Evolutionary conservation across 35 echinoderm and acorn worm genomes (phyloP).

Genomic region (Strongylocentrotus purpuratus): DNA sequence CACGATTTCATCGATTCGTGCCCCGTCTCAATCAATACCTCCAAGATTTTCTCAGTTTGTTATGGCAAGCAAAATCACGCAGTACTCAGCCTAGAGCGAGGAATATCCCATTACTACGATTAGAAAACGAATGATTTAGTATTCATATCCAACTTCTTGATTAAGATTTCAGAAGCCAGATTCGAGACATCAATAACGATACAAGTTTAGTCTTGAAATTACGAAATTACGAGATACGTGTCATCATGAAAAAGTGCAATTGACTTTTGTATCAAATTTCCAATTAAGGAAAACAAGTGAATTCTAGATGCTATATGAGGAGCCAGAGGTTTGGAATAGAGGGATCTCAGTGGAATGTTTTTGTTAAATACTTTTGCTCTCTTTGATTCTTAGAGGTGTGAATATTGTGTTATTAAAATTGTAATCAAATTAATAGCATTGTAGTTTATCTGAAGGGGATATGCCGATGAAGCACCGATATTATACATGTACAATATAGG

Average conservation of each 20-base stretch:
- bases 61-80: background rate
- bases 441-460: too few species aligned
- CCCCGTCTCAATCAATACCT: background rate
- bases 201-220: background rate
- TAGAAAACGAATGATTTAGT: background rate
- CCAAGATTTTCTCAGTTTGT: constrained; percentile 26
- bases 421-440: too few species aligned
- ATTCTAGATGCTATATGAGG: too few species aligned
- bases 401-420: too few species aligned
- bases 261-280: background rate
- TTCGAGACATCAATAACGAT: background rate
- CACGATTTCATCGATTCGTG: constrained; percentile 22
- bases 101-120: background rate
- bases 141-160: background rate
- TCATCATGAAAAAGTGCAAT: background rate
- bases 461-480: too few species aligned
- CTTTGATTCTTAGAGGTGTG: too few species aligned
- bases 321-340: too few species aligned
- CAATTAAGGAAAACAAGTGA: background rate
- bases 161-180: background rate
- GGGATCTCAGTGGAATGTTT: too few species aligned
- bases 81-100: background rate
- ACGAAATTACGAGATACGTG: background rate
- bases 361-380: too few species aligned
- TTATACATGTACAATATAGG: too few species aligned